Conservation (phyloP, 2,797 vertebrate species). For the Gymnoscopelus microlampas region DNA sequence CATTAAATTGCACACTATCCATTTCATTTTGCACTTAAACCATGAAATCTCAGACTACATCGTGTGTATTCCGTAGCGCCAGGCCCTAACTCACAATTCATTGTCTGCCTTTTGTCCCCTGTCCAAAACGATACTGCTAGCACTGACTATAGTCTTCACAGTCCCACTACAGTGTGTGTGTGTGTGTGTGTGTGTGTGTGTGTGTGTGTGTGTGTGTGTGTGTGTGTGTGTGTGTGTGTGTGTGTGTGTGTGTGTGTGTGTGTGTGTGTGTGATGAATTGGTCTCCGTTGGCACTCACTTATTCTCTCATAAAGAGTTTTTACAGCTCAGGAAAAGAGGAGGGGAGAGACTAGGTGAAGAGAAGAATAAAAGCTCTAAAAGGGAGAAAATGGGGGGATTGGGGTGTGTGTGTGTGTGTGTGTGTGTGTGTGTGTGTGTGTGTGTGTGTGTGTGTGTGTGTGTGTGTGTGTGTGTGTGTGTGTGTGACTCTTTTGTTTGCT, state of each 20-base stretch:
- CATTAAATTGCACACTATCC: slow-evolving; percentile 40
- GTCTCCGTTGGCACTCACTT: slow-evolving; percentile 70
- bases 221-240: too few relatives aligned
- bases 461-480: neutral
- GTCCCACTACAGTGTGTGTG: slow-evolving; percentile 53
- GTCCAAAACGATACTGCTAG: slow-evolving; percentile 62
- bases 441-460: slow-evolving; percentile 20
- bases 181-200: too few relatives aligned
- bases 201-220: too few relatives aligned
- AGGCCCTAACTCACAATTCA: slow-evolving; percentile 61
- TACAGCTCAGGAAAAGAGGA: slow-evolving; percentile 39
- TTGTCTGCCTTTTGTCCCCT: slow-evolving; percentile 51
- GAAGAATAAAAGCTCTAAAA: slow-evolving; percentile 55
- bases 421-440: slow-evolving; percentile 16
- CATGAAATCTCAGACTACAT: slow-evolving; percentile 57
- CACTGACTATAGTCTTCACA: slow-evolving; percentile 39
- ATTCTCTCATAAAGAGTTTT: slow-evolving; percentile 74
- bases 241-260: neutral
- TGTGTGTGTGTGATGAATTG: slow-evolving; percentile 63
- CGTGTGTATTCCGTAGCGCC: neutral
- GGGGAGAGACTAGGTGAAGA: slow-evolving; percentile 42
- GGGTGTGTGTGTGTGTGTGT: neutral
- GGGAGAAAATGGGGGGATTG: neutral
- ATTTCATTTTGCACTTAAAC: slow-evolving; percentile 48
- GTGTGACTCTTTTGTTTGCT: neutral